These are phyloP conservation scores for Lucilia sericata DNA, from an alignment of 1,140 invertebrate genomes.

Conservation along the genomic window DNA sequence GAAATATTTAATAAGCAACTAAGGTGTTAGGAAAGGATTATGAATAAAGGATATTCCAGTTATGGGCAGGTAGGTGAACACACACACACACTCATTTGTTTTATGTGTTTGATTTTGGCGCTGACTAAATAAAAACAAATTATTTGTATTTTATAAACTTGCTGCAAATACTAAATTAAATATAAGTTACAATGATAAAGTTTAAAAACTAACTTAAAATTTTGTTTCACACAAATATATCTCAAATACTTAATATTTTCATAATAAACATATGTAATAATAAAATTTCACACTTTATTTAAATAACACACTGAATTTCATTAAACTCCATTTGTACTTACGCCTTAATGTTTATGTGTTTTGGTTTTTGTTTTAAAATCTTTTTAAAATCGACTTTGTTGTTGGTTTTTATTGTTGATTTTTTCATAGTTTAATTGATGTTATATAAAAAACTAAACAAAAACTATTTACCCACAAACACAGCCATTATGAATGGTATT, in stretches of 20 bases:
- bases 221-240: neutral
- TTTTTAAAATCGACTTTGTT: neutral
- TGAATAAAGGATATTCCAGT: no score
- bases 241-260: slow-evolving; percentile 32
- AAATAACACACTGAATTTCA: slow-evolving; percentile 59
- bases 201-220: slow-evolving; percentile 21
- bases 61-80: neutral
- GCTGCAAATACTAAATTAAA: neutral
- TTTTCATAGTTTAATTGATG: neutral
- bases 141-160: neutral
- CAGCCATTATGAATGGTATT: neutral
- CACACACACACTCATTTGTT: slow-evolving; percentile 31
- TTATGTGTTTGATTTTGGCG: slow-evolving; percentile 29
- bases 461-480: neutral
- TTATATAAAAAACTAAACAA: neutral
- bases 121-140: neutral
- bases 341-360: slow-evolving; percentile 52
- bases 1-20: no score
- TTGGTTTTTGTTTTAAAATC: slow-evolving; percentile 18
- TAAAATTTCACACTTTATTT: slow-evolving; percentile 41
- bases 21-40: no score
- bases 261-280: neutral
- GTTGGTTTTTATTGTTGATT: neutral
- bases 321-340: slow-evolving; percentile 68
- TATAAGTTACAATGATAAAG: neutral